phyloP scores from a whole-genome alignment of 2,797 vertebrate species.

The Lithobates sylvaticus region DNA sequence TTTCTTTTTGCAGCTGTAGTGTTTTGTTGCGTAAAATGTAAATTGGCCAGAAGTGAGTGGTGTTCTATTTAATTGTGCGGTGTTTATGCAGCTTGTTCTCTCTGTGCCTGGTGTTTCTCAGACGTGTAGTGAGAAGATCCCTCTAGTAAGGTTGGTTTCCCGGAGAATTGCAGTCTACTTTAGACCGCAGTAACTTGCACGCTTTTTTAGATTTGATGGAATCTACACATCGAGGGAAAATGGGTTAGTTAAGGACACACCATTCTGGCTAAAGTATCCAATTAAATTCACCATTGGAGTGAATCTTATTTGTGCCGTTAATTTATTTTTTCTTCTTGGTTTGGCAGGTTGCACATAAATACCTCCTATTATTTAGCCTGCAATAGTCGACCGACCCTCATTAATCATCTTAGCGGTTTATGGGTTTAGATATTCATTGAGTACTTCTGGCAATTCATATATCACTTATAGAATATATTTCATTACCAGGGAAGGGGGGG shows the following conservation, averaged over 20 bases:
- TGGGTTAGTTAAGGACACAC: constrained; percentile 37
- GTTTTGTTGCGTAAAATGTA: no score
- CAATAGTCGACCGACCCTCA: background rate
- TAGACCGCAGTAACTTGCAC: background rate
- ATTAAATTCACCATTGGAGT: constrained; percentile 25
- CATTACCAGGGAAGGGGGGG: background rate
- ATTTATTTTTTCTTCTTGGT: no score
- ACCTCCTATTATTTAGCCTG: constrained; percentile 23
- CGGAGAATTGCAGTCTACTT: background rate
- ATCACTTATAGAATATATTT: constrained; percentile 30
- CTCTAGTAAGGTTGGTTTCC: background rate
- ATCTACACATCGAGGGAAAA: background rate
- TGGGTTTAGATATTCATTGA: constrained; percentile 38
- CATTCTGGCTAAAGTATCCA: constrained; percentile 25
- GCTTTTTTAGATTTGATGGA: background rate
- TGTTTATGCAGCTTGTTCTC: background rate
- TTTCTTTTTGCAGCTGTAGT: background rate
- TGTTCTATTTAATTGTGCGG: background rate
- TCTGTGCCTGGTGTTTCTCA: background rate
- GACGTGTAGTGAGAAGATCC: background rate
- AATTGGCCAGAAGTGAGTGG: background rate
- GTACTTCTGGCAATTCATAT: constrained; percentile 27
- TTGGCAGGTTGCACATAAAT: constrained; percentile 13
- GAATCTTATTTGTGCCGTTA: background rate
- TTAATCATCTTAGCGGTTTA: constrained; percentile 37